phyloP scores from a whole-genome alignment of 2,888 invertebrate species.

The Eugnorisma glareosa region DNA sequence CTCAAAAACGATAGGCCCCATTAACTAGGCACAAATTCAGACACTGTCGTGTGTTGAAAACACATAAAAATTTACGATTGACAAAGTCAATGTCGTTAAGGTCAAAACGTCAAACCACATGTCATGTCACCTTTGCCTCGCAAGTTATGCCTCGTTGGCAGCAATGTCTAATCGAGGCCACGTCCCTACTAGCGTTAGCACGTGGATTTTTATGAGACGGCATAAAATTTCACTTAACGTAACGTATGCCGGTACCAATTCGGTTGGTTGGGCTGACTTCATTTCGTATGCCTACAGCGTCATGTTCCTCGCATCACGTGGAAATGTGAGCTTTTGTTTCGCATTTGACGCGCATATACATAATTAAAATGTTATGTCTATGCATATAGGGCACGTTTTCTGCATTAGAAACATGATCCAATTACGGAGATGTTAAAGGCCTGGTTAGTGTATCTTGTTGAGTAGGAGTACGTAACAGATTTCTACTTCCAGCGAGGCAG shows the following conservation, averaged over 20 bases:
- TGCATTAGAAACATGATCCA: constrained; percentile 54
- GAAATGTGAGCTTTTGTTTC: constrained; percentile 79
- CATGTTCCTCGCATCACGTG: constrained; percentile 74
- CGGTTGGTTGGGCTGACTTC: constrained; percentile 79
- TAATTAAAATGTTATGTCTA: constrained; percentile 66
- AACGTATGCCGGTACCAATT: constrained; percentile 76
- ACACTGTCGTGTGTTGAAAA: background rate
- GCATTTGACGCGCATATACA: constrained; percentile 72
- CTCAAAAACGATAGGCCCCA: no score
- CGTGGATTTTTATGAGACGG: constrained; percentile 82
- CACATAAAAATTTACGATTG: background rate
- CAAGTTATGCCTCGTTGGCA: constrained; percentile 40
- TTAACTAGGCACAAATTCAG: background rate
- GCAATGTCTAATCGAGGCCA: constrained; percentile 56
- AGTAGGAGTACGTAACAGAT: background rate
- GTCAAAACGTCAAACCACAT: constrained; percentile 19
- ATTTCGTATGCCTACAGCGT: constrained; percentile 78
- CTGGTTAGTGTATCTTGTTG: constrained; percentile 7
- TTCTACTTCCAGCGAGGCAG: constrained; percentile 10
- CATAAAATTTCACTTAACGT: constrained; percentile 85
- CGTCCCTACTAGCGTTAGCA: constrained; percentile 63
- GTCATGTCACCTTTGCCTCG: constrained; percentile 31
- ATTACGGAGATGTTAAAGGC: constrained; percentile 36
- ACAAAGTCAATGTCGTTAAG: background rate
- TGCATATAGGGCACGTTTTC: constrained; percentile 40